Evolutionary conservation across 2,113 vertebrate genomes (phyloP).

Genomic region (Chloebia gouldiae): DNA sequence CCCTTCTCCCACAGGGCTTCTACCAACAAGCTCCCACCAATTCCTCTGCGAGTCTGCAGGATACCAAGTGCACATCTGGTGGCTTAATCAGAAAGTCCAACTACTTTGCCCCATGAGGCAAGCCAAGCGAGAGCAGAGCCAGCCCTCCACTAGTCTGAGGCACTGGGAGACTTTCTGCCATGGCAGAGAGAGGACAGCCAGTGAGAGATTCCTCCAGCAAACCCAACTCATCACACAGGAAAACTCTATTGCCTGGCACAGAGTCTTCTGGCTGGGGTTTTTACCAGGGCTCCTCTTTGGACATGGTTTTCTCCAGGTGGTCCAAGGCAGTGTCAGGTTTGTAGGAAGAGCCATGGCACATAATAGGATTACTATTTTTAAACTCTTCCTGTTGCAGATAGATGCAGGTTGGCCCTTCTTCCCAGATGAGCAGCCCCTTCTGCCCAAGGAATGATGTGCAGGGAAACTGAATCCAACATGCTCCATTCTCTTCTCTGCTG

Average conservation of each 20-base stretch:
- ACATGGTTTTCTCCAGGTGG: background rate
- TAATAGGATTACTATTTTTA: conserved; percentile 21
- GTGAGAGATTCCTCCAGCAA: conserved; percentile 32
- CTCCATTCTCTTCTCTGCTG: conserved; percentile 59
- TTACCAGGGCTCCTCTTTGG: conserved; percentile 27
- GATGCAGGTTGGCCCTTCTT: conserved; percentile 18
- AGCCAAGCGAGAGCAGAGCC: conserved; percentile 13
- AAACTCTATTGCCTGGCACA: background rate
- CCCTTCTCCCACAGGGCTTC: background rate
- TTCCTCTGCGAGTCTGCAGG: background rate
- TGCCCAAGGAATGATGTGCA: conserved; percentile 31
- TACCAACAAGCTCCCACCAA: background rate
- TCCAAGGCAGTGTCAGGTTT: conserved; percentile 34
- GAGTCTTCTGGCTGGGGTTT: background rate
- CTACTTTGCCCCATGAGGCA: conserved; percentile 12
- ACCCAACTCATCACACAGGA: conserved; percentile 22
- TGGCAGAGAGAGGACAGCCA: conserved; percentile 24
- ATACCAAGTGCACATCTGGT: conserved; percentile 21
- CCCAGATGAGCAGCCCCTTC: conserved; percentile 35
- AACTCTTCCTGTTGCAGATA: conserved; percentile 47
- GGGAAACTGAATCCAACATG: conserved; percentile 39
- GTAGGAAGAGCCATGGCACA: conserved; percentile 46
- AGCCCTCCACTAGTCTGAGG: conserved; percentile 20
- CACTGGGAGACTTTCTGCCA: conserved; percentile 36
- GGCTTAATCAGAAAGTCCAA: conserved; percentile 4